phyloP scores from a whole-genome alignment of 2,113 vertebrate species.

The Brienomyrus longianalis region DNA sequence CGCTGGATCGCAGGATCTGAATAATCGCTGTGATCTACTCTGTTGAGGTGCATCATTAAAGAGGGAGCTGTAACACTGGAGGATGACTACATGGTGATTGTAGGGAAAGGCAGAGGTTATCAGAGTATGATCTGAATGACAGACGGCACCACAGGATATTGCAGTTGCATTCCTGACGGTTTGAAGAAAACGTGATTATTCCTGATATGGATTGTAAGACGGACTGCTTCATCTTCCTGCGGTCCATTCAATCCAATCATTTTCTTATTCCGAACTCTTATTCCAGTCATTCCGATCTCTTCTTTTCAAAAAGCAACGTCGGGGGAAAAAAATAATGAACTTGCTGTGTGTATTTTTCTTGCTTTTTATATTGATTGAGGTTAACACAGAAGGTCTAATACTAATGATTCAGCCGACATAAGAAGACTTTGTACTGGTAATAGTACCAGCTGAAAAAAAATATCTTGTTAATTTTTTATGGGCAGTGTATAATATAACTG shows the following conservation, averaged over 20 bases:
- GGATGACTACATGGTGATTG: slow-evolving; percentile 32
- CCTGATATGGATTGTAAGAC: neutral
- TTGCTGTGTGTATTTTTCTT: neutral
- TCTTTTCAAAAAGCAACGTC: neutral
- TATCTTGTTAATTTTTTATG: neutral
- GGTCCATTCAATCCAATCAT: neutral
- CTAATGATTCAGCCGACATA: neutral
- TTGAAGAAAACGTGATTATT: neutral
- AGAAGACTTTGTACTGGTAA: neutral
- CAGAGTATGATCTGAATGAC: slow-evolving; percentile 13
- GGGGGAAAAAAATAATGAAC: neutral
- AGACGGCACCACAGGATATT: slow-evolving; percentile 3
- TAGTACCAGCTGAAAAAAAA: neutral
- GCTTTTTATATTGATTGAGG: neutral
- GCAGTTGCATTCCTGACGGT: neutral
- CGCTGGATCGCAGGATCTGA: slow-evolving; percentile 21
- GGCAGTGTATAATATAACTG: neutral
- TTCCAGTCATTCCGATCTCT: neutral
- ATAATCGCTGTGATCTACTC: slow-evolving; percentile 12
- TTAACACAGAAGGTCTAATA: neutral
- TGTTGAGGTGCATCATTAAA: neutral
- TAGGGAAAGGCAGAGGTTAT: neutral
- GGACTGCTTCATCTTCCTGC: neutral
- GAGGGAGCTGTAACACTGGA: slow-evolving; percentile 10
- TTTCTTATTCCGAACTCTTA: neutral